phyloP scores from a whole-genome alignment of 2,888 invertebrate species.

The Phragmatobia fuliginosa region DNA sequence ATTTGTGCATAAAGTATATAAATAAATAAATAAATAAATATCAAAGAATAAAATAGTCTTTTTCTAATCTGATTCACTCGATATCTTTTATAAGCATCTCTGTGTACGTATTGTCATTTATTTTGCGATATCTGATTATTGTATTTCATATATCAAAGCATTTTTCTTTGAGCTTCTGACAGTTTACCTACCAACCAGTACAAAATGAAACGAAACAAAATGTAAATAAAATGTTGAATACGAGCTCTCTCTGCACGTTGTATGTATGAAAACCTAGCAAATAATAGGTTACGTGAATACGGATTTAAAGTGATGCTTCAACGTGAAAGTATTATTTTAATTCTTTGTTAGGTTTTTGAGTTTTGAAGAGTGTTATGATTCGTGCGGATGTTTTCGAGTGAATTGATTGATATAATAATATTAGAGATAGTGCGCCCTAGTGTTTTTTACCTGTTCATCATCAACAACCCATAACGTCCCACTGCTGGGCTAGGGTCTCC shows the following conservation, averaged over 20 bases:
- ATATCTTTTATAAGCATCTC: no score
- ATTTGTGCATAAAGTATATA: no score
- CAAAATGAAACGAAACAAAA: neutral
- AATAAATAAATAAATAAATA: neutral
- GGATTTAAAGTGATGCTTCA: neutral
- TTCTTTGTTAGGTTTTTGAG: neutral
- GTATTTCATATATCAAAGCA: neutral
- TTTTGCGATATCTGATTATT: neutral
- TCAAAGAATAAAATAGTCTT: neutral
- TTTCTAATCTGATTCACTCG: neutral
- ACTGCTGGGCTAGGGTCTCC: no score
- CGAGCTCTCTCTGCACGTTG: neutral
- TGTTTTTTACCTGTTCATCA: no score
- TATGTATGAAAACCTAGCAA: neutral
- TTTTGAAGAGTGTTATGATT: neutral
- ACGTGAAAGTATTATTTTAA: neutral
- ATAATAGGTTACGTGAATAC: neutral
- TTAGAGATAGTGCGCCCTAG: no score
- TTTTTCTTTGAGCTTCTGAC: neutral
- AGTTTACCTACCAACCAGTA: neutral
- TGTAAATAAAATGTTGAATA: neutral
- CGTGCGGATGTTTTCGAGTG: neutral
- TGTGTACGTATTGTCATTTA: no score
- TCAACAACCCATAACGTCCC: no score
- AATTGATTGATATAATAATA: no score